Conservation (phyloP, 2,888 invertebrate species). For the Xestia xanthographa region DNA sequence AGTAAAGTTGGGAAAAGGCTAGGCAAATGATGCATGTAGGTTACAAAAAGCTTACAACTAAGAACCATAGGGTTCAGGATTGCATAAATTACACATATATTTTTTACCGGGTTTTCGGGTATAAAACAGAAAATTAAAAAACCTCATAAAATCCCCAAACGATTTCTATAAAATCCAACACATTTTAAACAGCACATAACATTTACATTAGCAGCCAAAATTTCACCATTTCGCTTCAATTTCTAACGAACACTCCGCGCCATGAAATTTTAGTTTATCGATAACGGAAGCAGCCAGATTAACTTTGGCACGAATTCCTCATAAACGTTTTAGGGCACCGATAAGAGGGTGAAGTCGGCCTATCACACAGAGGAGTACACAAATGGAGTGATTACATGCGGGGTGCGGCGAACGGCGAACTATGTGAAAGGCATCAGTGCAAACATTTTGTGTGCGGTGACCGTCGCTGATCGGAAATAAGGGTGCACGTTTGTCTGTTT, state of each 20-base stretch:
- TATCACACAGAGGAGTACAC: constrained; percentile 34
- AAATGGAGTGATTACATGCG: constrained; percentile 52
- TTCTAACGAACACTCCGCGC: constrained; percentile 69
- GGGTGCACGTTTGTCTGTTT: background rate
- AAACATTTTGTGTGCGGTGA: constrained; percentile 15
- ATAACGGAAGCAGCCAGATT: constrained; percentile 86
- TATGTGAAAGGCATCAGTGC: constrained; percentile 1
- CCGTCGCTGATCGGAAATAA: background rate
- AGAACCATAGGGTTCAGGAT: background rate
- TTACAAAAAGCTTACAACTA: background rate
- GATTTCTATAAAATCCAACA: constrained; percentile 9
- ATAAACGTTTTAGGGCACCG: constrained; percentile 85
- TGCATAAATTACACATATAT: background rate
- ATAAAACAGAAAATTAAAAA: background rate
- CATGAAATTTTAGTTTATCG: constrained; percentile 85
- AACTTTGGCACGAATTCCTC: constrained; percentile 86
- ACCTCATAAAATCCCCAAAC: background rate
- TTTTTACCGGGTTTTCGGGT: background rate
- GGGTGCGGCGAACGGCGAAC: constrained; percentile 36
- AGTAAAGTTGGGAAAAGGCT: too few species aligned
- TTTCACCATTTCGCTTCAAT: constrained; percentile 66
- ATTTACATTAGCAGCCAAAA: constrained; percentile 40
- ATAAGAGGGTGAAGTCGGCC: constrained; percentile 72
- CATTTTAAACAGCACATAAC: constrained; percentile 38
- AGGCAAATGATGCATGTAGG: background rate